Base-by-base conservation (phyloP, 1,140 invertebrate genomes). In the Gyrodactylus bullatarudis region DNA sequence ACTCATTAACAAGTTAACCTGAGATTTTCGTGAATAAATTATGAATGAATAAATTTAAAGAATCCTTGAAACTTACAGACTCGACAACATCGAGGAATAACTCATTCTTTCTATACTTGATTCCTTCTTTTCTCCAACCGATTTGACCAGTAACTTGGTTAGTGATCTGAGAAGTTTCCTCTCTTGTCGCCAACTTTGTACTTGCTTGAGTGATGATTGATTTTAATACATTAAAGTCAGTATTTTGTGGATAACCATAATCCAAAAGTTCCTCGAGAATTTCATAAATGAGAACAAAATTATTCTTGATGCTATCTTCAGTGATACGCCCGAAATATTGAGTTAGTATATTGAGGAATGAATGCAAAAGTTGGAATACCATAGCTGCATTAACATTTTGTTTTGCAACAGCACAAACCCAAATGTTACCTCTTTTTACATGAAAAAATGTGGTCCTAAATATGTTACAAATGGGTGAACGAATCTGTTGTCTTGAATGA, bases 381-480 rank as follows among this genome's bases (percentile, higher is more conserved):
- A 99, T 98, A 0, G 92, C 91, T 71, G 95, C 95, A 80, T 98
- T 99, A 25, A 99, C 92, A 88, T 99, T 99, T 82, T 99, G 93
- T 81, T 96, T 95, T 1, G 94, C 96, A 0, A 98, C 95, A 2
- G 93, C 94, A 26, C 93, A 93, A 75, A 99, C 82, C 95, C 95
- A 99, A 76, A 99, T 95, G 81, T 98, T 98, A 1, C 91, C 90
- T 75, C 79, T 77, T 77, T 97, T 98, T 25, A 99, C 95, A 80
- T 99, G 94, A 79, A 99, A 98, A 81, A 98, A 99, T 24, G 91
- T 96, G 21, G 95, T 99, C 73, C 95, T 84, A 21, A 93, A 94
- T 76, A 99, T 98, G 80, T 98, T 98, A 8, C 94, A 98, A 23
- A 99, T 95, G 20, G 95, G 95, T 22, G 91, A 96, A 19, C 94